A percentile compares a stretch with the other conserved stretches of the same genome.
Conservation (phyloP, 1,140 invertebrate species). For the Phymastichus coffea region DNA sequence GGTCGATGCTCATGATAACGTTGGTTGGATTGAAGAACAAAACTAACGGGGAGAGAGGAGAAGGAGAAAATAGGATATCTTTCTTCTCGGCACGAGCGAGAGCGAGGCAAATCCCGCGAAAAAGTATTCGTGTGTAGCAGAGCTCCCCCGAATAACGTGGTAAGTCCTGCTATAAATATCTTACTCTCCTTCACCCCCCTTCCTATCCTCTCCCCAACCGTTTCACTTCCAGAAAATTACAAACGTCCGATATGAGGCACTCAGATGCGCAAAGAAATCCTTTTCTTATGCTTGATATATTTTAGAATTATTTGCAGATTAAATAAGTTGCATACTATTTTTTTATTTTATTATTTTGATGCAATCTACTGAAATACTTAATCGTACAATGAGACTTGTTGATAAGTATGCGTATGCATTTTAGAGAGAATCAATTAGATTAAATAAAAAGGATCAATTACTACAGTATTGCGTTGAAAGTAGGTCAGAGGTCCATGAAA, state of each 20-base stretch:
- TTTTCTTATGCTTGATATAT: conserved; percentile 7
- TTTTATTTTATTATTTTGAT: no score
- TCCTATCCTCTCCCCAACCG: no score
- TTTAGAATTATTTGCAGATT: background rate
- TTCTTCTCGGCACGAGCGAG: background rate
- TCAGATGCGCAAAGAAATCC: background rate
- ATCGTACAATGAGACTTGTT: no score
- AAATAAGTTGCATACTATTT: no score
- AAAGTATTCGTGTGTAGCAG: conserved; percentile 10
- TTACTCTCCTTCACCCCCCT: background rate
- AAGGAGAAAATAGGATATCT: background rate
- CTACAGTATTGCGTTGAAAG: no score
- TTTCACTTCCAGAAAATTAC: conserved; percentile 12
- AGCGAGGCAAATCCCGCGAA: conserved; percentile 1
- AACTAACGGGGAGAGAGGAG: background rate
- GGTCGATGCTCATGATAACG: conserved; percentile 14
- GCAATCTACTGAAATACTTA: no score
- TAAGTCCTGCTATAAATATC: conserved; percentile 21
- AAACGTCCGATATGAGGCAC: background rate
- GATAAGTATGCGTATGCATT: no score
- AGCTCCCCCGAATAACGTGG: background rate
- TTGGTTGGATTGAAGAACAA: background rate
- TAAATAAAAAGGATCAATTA: no score
- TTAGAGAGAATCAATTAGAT: no score
- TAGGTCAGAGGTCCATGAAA: no score